These are phyloP conservation scores for Heliconius eleuchia DNA, from an alignment of 1,140 invertebrate species.

Conservation along the genomic window DNA sequence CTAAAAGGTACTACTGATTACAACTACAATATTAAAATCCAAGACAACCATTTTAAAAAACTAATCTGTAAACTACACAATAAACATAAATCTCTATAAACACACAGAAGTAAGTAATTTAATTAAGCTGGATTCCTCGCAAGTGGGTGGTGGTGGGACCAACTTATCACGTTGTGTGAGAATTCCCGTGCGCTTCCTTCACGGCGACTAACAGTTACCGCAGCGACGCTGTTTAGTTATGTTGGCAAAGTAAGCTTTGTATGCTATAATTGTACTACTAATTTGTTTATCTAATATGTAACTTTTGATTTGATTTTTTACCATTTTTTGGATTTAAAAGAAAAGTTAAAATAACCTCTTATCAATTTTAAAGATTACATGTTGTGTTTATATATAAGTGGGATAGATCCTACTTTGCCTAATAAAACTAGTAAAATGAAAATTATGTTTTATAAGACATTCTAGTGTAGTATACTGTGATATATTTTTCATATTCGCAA, in stretches of 20 bases:
- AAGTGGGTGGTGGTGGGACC: conserved; percentile 9
- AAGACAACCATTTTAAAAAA: neutral
- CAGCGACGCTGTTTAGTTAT: conserved; percentile 9
- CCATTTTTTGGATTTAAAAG: no score
- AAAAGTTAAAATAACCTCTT: no score
- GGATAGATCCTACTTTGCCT: no score
- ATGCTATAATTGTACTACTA: neutral
- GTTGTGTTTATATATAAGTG: no score
- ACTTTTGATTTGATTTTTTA: no score
- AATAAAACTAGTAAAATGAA: no score
- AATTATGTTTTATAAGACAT: no score
- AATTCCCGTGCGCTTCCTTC: conserved; percentile 21
- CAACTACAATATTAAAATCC: no score
- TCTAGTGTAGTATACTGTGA: no score
- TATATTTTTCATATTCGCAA: no score
- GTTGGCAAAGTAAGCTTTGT: neutral
- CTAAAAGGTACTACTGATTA: no score
- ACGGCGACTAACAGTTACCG: conserved; percentile 24
- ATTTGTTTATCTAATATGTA: neutral
- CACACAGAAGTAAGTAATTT: conserved; percentile 4
- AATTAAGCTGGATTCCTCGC: conserved; percentile 21
- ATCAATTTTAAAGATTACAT: no score
- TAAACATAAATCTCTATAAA: conserved; percentile 22
- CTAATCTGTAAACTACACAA: neutral
- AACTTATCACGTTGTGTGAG: conserved; percentile 22